Evolutionary conservation across 1,140 invertebrate species (phyloP).

Genomic region (Drosophila rufa): DNA sequence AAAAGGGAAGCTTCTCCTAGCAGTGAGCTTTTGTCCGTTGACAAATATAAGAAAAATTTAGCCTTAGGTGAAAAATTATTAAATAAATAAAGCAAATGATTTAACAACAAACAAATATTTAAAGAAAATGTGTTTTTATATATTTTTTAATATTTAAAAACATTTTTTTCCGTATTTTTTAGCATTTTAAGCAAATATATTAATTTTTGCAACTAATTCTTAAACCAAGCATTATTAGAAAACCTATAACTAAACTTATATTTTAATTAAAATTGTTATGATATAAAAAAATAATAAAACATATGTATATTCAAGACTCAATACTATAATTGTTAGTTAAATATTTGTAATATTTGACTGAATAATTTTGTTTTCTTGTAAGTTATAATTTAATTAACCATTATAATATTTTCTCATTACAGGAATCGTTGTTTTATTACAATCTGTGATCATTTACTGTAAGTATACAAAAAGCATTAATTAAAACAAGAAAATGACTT

Average conservation of each 20-base stretch:
- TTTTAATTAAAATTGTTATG: too few species aligned
- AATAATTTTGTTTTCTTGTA: too few species aligned
- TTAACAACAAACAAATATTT: not conserved
- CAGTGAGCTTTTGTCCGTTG: constrained; percentile 23
- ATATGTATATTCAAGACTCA: too few species aligned
- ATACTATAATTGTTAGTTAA: too few species aligned
- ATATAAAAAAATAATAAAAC: too few species aligned
- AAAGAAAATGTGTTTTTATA: not conserved
- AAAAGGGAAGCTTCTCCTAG: constrained; percentile 28
- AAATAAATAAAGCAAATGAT: not conserved
- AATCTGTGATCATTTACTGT: constrained; percentile 30
- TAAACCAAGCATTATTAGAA: too few species aligned
- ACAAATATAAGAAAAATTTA: not conserved
- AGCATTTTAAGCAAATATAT: not conserved
- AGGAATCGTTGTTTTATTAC: not conserved
- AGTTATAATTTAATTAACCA: too few species aligned
- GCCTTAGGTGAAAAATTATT: not conserved
- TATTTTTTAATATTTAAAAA: too few species aligned
- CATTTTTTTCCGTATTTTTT: too few species aligned
- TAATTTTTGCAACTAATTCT: too few species aligned
- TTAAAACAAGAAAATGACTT: not conserved
- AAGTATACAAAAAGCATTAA: constrained; percentile 24
- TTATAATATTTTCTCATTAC: not conserved
- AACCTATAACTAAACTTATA: too few species aligned
- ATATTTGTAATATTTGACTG: too few species aligned